phyloP scores from a whole-genome alignment of 1,140 invertebrate species.

The Cydia strobilella region DNA sequence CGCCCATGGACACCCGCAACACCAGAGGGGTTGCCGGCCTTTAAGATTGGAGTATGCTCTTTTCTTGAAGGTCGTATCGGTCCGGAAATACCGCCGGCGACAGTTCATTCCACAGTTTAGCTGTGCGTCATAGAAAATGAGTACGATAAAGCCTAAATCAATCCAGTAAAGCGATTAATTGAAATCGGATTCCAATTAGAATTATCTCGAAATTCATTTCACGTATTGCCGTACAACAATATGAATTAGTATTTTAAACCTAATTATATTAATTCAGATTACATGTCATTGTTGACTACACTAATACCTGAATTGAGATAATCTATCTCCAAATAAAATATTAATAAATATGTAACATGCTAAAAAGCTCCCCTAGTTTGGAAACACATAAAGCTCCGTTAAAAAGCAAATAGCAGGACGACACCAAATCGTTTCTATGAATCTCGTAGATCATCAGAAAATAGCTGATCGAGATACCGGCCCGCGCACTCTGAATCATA shows the following conservation, averaged over 20 bases:
- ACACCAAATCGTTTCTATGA: background rate
- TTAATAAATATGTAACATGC: background rate
- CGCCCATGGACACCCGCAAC: too few relatives aligned
- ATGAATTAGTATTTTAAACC: background rate
- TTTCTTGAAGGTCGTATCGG: too few relatives aligned
- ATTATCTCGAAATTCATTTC: background rate
- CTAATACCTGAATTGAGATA: too few relatives aligned
- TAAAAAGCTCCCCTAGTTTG: background rate
- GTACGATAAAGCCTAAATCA: background rate
- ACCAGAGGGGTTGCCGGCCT: too few relatives aligned
- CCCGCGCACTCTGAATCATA: background rate
- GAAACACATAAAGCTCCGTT: background rate
- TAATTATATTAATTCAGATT: too few relatives aligned
- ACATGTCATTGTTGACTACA: too few relatives aligned
- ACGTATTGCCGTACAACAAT: background rate
- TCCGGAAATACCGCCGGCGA: too few relatives aligned
- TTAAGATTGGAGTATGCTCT: too few relatives aligned
- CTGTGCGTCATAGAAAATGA: too few relatives aligned
- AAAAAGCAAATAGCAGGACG: slow-evolving; percentile 13
- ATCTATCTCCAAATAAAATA: too few relatives aligned
- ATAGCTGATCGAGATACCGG: slow-evolving; percentile 29
- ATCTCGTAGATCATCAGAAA: slow-evolving; percentile 29
- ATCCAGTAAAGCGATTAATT: background rate
- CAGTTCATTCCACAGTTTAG: too few relatives aligned
- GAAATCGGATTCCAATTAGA: background rate